Evolutionary conservation across 1,140 invertebrate genomes (phyloP).

Genomic region (Calephelis virginiensis): DNA sequence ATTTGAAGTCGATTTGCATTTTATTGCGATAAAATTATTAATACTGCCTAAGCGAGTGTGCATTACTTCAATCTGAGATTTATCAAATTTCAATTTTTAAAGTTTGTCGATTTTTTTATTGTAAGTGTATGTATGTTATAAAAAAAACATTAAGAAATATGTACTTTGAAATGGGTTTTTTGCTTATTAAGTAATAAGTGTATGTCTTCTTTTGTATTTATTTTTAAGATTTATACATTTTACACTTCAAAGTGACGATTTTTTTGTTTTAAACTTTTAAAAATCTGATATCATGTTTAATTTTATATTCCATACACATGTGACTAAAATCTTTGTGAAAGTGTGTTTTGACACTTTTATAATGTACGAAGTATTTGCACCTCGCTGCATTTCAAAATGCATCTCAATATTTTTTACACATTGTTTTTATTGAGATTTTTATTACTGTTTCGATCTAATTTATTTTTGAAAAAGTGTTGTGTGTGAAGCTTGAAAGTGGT

Average conservation of each 20-base stretch:
- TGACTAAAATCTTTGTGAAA: neutral
- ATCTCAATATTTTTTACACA: conserved; percentile 26
- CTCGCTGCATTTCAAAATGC: conserved; percentile 34
- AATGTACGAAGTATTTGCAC: conserved; percentile 22
- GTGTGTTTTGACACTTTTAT: neutral
- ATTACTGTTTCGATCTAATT: conserved; percentile 9
- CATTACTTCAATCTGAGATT: neutral
- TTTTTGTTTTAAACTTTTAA: too few relatives aligned
- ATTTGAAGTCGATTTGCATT: neutral
- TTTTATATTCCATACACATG: neutral
- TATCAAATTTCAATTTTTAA: neutral
- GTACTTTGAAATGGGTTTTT: too few relatives aligned
- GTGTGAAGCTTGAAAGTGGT: neutral
- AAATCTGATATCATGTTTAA: neutral
- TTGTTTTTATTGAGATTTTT: conserved; percentile 10
- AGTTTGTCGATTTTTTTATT: neutral
- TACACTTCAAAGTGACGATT: too few relatives aligned
- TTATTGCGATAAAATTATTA: conserved; percentile 11
- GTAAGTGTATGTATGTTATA: too few relatives aligned
- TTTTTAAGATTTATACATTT: too few relatives aligned
- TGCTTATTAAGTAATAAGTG: too few relatives aligned
- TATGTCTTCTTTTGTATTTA: too few relatives aligned
- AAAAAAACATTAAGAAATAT: too few relatives aligned
- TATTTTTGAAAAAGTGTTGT: conserved; percentile 5
- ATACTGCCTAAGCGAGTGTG: conserved; percentile 22